Evolutionary conservation across 2,113 vertebrate species (phyloP), one percentile per base, ranked within the genome.

Genomic region (Dolichallabes microphthalmus): DNA sequence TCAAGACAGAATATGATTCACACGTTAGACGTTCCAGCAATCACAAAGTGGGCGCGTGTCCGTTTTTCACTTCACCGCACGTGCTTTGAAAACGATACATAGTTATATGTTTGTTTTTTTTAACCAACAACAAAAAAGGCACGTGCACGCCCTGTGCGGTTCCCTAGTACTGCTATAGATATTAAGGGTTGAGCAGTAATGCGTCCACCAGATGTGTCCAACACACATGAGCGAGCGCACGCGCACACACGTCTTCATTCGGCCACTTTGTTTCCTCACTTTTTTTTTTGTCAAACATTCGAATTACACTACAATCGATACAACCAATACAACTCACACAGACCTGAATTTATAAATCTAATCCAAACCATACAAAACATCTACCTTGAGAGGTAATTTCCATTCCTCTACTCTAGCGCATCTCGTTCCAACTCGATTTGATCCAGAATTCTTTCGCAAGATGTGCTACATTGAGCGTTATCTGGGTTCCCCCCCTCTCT

Each of bases 331-430:
- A n/a, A n/a, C n/a, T 35, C 35, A 1, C 50, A 58, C 76, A 35
- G 10, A 17, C 2, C 55, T 22, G 9, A 35, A 22, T 35, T 20
- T 32, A 35, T 11, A 1, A 53, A 32, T 2, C 27, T 4, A 11
- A 39, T 22, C 25, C 55, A 69, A 80, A 27, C 3, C 6, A 30
- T 64, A 52, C 1, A 27, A 57, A 78, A 4, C 53, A 78, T 11
- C 12, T 58, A 79, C 76, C 76, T 79, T 79, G 55, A 60, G 32
- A 79, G 32, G 32, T 58, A 64, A 82, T 82, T 83, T 85, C 87
- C 89, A 90, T 90, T 85, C 86, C 82, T 82, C 69, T 83, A 73
- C 20, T 79, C 30, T 79, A 79, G 6, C 22, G 39, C 83, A 78
- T 78, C 39, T 57, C 45, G 63, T 12, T 71, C 77, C 52, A 63